Evolutionary conservation across 2,888 invertebrate species (phyloP).

Genomic region (Coecobrya sp.): DNA sequence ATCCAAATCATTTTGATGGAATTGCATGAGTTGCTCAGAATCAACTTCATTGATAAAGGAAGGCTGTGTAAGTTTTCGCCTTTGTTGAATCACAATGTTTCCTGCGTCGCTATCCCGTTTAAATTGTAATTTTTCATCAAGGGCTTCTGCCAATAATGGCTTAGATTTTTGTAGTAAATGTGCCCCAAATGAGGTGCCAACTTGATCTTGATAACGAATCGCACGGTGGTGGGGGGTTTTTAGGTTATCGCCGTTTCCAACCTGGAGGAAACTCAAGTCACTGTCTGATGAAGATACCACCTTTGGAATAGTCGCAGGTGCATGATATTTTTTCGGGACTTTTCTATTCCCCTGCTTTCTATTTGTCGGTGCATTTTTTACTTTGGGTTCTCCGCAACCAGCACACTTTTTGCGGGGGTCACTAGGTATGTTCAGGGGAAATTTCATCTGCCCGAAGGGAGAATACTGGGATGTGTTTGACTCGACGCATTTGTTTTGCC

Average conservation of each 20-base stretch:
- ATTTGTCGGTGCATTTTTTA: not conserved
- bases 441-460: not conserved
- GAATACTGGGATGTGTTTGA: not conserved
- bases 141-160: not conserved
- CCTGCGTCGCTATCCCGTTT: slow-evolving; percentile 33
- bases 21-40: not conserved
- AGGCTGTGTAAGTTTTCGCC: not conserved
- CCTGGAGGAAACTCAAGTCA: not conserved
- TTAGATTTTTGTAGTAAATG: slow-evolving; percentile 33
- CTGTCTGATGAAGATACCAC: slow-evolving; percentile 16
- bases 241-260: not conserved
- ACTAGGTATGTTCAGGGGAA: slow-evolving; percentile 4
- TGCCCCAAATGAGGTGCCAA: slow-evolving; percentile 11
- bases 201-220: not conserved
- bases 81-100: slow-evolving; percentile 5
- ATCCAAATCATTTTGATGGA: not conserved
- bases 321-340: no score
- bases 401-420: not conserved
- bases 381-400: not conserved
- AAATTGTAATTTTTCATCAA: slow-evolving; percentile 35
- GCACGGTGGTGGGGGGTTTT: not conserved
- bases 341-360: not conserved
- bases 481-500: not conserved
- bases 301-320: no score
- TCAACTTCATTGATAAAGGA: slow-evolving; percentile 8